Base-by-base conservation (phyloP, 2,797 vertebrate species). In the Dallia pectoralis region DNA sequence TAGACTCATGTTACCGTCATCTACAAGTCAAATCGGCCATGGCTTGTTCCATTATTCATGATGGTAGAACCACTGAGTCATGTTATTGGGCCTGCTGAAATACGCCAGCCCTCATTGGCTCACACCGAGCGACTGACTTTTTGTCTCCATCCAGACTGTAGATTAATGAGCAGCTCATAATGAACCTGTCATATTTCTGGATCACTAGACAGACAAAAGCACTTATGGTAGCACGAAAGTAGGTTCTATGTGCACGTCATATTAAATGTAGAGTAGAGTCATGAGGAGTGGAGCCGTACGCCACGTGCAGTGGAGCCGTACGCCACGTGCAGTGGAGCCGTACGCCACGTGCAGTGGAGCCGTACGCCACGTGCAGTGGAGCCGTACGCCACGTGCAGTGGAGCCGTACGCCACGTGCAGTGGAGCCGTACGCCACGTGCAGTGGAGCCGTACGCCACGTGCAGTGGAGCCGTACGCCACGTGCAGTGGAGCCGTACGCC, bases 161-260 rank as follows among this genome's bases (percentile, higher is more conserved):
- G 51, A 56, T 56, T 22, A n/a, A 56, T 56, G 51, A 56, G n/a
- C n/a, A n/a, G 51, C 51, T 22, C n/a, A n/a, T n/a, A 56, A 56
- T 0, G n/a, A n/a, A n/a, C 22, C 51, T 56, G 51, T 56, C n/a
- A 7, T 56, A 19, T 12, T 56, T 56, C 19, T 1, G 29, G 27
- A 15, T 49, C 4, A 15, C 16, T 22, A 56, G 51, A 56, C n/a
- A 56, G n/a, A 56, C n/a, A n/a, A 22, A n/a, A 56, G 22, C 19
- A 19, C 51, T n/a, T 12, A 8, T 56, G 51, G 51, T 2, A 56
- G 51, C 7, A 56, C 51, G 19, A 12, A 9, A 56, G 8, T 22
- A 56, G 51, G 51, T 53, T 19, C 49, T 19, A 19, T 7, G n/a
- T n/a, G n/a, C 9, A n/a, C n/a, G 11, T n/a, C n/a, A n/a, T 19